phyloP scores from a whole-genome alignment of 2,797 vertebrate species.

The Sparidentex hasta region DNA sequence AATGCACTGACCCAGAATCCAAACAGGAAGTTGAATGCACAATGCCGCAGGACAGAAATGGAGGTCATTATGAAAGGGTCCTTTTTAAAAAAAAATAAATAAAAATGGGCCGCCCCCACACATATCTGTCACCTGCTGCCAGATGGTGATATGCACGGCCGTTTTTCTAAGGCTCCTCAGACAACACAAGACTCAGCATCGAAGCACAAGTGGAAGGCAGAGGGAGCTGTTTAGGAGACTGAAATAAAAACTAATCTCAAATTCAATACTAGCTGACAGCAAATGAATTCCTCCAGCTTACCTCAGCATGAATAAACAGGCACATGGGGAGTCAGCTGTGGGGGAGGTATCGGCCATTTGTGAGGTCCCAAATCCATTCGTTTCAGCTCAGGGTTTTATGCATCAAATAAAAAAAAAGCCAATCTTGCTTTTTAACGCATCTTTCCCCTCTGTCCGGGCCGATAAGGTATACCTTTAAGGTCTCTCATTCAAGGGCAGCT shows the following conservation, averaged over 20 bases:
- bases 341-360: slow-evolving; percentile 80
- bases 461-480: slow-evolving; percentile 82
- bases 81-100: slow-evolving; percentile 31
- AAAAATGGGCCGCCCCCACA: slow-evolving; percentile 53
- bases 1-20: slow-evolving; percentile 66
- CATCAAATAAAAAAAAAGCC: slow-evolving; percentile 84
- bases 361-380: slow-evolving; percentile 86
- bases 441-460: slow-evolving; percentile 74
- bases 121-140: slow-evolving; percentile 78
- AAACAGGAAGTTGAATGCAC: slow-evolving; percentile 68
- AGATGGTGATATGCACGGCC: slow-evolving; percentile 70
- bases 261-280: slow-evolving; percentile 95
- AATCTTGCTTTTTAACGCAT: slow-evolving; percentile 83
- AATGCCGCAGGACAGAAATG: slow-evolving; percentile 60
- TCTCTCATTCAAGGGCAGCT: slow-evolving; percentile 70
- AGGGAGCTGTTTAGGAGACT: slow-evolving; percentile 87
- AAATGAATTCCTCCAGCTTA: slow-evolving; percentile 94
- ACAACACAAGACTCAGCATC: slow-evolving; percentile 70
- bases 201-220: slow-evolving; percentile 66
- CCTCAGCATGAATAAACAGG: slow-evolving; percentile 95
- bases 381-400: slow-evolving; percentile 86
- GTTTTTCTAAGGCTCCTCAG: slow-evolving; percentile 57
- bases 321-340: slow-evolving; percentile 83
- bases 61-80: slow-evolving; percentile 75
- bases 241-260: slow-evolving; percentile 95